These are phyloP conservation scores for Nipponia nippon DNA, from an alignment of 2,113 vertebrate genomes.

Conservation along the genomic window DNA sequence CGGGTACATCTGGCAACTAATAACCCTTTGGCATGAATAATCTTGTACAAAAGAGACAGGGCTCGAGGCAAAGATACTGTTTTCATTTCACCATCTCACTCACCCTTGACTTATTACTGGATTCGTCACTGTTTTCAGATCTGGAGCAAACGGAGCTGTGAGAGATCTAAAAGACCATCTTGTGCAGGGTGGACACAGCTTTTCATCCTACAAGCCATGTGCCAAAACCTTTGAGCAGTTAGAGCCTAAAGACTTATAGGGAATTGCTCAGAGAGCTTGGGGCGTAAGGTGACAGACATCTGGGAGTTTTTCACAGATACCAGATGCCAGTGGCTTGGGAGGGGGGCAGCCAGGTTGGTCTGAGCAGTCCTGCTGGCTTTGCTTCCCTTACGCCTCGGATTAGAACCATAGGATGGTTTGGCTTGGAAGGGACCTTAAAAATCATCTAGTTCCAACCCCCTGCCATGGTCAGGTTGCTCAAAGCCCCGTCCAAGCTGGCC, in stretches of 20 bases:
- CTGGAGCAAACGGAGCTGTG: neutral
- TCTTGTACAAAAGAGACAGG: neutral
- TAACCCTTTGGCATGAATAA: neutral
- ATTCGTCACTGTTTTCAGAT: neutral
- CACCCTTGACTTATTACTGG: neutral
- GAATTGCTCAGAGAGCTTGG: neutral
- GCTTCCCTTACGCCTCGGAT: neutral
- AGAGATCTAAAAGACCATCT: neutral
- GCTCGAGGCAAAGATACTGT: neutral
- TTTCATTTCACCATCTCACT: slow-evolving; percentile 6
- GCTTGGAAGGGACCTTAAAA: neutral
- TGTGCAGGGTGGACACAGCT: neutral
- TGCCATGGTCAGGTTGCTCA: too few relatives aligned
- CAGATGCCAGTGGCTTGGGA: neutral
- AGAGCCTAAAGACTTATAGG: neutral
- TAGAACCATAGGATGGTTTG: neutral
- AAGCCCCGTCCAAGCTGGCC: neutral
- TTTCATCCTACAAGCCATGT: neutral
- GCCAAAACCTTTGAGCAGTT: neutral
- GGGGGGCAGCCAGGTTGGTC: neutral
- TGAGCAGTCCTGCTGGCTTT: neutral
- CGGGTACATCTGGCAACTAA: neutral
- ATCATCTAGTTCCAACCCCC: neutral
- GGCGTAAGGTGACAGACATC: fast-evolving
- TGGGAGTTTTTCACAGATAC: neutral